These are phyloP conservation scores for Drosophila antonietae DNA, from an alignment of 2,888 invertebrate species.

Conservation along the genomic window DNA sequence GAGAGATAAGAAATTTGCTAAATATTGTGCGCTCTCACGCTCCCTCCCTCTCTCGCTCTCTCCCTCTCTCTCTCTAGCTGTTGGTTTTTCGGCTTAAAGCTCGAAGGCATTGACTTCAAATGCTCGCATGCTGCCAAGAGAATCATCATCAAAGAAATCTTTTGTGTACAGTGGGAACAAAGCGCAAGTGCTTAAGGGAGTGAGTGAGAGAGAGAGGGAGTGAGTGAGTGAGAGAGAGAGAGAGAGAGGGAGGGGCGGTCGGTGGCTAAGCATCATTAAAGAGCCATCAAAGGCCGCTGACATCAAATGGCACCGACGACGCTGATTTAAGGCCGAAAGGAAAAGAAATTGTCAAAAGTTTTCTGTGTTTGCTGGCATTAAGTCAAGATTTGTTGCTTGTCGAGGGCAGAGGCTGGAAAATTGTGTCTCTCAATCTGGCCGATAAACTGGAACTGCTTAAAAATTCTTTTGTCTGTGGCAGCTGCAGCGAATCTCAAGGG, in stretches of 20 bases:
- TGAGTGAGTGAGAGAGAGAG: neutral
- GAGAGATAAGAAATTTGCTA: neutral
- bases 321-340: conserved; percentile 31
- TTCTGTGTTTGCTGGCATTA: conserved; percentile 45
- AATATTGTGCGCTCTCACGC: neutral
- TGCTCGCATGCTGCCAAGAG: conserved; percentile 4
- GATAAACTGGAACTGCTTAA: conserved; percentile 73
- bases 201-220: no score
- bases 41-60: neutral
- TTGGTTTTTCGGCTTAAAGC: neutral
- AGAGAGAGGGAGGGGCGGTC: neutral
- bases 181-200: conserved; percentile 1
- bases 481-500: conserved; percentile 21
- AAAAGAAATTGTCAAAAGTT: conserved; percentile 42
- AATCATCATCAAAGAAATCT: conserved; percentile 9
- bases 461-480: conserved; percentile 67
- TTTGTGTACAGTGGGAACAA: conserved; percentile 3
- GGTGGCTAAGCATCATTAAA: conserved; percentile 48
- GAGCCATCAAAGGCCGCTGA: conserved; percentile 42
- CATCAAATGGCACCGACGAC: conserved; percentile 17
- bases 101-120: neutral
- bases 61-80: neutral
- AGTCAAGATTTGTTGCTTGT: conserved; percentile 41
- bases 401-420: conserved; percentile 38
- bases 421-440: conserved; percentile 63